phyloP scores from a whole-genome alignment of 2,113 vertebrate genomes.

The Theropithecus gelada region DNA sequence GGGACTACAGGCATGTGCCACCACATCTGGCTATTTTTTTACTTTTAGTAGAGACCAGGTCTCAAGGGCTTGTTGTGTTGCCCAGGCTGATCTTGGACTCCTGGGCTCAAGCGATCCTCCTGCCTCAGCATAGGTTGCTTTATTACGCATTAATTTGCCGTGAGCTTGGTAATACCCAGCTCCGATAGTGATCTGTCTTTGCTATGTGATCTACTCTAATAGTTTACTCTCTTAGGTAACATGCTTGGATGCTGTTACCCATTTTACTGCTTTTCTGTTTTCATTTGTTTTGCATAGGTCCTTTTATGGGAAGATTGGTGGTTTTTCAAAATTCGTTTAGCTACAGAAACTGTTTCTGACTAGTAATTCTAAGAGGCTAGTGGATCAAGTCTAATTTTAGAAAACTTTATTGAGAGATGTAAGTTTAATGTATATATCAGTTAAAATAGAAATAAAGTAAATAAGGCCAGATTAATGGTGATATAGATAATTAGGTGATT shows the following conservation, averaged over 20 bases:
- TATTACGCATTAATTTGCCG: constrained; percentile 78
- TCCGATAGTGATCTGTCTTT: constrained; percentile 47
- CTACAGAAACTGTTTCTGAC: constrained; percentile 58
- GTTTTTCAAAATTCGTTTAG: constrained; percentile 64
- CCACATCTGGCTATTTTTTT: too few relatives aligned
- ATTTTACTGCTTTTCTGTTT: constrained; percentile 65
- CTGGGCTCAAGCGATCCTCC: too few relatives aligned
- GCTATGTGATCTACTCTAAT: constrained; percentile 27
- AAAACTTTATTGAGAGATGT: constrained; percentile 65
- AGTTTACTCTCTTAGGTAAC: constrained; percentile 67
- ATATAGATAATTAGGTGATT: constrained; percentile 38
- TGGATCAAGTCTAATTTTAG: constrained; percentile 69
- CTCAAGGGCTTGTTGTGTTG: too few relatives aligned
- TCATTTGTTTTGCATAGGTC: constrained; percentile 71
- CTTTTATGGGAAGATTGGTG: constrained; percentile 72
- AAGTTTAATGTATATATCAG: constrained; percentile 57
- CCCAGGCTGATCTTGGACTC: too few relatives aligned
- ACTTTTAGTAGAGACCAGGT: too few relatives aligned
- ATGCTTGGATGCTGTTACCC: constrained; percentile 57
- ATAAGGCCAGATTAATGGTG: constrained; percentile 31
- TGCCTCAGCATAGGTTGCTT: constrained; percentile 55
- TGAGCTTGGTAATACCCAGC: constrained; percentile 73
- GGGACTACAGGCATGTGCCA: too few relatives aligned
- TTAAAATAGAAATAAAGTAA: constrained; percentile 60
- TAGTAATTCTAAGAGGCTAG: constrained; percentile 68